phyloP scores from a whole-genome alignment of 2,113 vertebrate species.

The Channa maculata region DNA sequence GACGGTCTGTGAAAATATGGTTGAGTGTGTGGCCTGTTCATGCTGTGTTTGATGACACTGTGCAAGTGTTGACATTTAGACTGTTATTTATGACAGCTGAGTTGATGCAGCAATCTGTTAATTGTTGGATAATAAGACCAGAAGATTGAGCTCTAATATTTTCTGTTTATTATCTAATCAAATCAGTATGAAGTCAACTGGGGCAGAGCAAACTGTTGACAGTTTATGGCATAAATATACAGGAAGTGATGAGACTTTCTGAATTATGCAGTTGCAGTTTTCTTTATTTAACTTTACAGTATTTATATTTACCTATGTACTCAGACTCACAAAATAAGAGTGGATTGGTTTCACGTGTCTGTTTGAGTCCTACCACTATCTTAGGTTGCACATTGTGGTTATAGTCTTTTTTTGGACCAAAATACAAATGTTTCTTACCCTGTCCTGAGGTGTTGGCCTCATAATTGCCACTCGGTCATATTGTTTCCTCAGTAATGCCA shows the following conservation, averaged over 20 bases:
- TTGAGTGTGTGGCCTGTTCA: not conserved
- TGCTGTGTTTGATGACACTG: constrained; percentile 6
- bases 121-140: not conserved
- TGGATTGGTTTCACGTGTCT: too few relatives aligned
- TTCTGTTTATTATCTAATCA: constrained; percentile 33
- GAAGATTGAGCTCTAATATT: not conserved
- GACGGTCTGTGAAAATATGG: too few relatives aligned
- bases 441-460: constrained; percentile 93
- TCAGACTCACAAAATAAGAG: too few relatives aligned
- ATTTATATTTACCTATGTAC: not conserved
- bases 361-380: too few relatives aligned
- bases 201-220: not conserved
- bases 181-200: not conserved
- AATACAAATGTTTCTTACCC: constrained; percentile 80
- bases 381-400: too few relatives aligned
- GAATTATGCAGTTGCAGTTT: too few relatives aligned
- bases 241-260: too few relatives aligned
- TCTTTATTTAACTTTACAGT: not conserved
- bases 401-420: not conserved
- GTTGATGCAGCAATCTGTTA: constrained; percentile 10
- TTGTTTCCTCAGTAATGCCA: constrained; percentile 90
- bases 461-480: constrained; percentile 96
- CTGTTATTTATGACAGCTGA: constrained; percentile 6
- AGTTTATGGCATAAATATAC: not conserved
- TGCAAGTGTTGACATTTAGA: constrained; percentile 7